Percentiles rank a stretch among this genome's conserved stretches.
Evolutionary conservation across 2,888 invertebrate species (phyloP).

Genomic region (Cremastobaeus sp.): DNA sequence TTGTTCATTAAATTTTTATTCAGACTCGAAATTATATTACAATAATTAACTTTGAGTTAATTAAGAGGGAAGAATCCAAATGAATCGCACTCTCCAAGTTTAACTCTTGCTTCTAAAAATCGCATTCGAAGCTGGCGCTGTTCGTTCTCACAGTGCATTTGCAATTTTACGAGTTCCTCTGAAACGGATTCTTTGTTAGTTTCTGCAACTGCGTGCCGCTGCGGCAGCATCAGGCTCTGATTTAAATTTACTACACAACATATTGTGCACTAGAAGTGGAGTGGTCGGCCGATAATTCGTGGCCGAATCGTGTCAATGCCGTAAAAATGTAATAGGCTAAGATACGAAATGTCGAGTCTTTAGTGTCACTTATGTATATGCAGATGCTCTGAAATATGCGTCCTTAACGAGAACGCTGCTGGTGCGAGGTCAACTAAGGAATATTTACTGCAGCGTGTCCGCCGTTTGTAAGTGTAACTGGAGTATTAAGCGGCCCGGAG

Average conservation of each 20-base stretch:
- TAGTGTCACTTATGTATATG: slow-evolving; percentile 42
- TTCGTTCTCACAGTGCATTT: too few species aligned
- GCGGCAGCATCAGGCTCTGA: not conserved
- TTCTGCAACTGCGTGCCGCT: not conserved
- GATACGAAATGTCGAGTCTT: slow-evolving; percentile 50
- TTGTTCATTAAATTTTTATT: too few species aligned
- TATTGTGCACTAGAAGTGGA: not conserved
- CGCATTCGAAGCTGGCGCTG: too few species aligned
- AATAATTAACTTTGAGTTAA: too few species aligned
- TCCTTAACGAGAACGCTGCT: slow-evolving; percentile 61
- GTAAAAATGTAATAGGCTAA: slow-evolving; percentile 37
- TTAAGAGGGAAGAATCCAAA: too few species aligned
- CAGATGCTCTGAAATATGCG: slow-evolving; percentile 61
- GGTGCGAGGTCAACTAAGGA: slow-evolving; percentile 60
- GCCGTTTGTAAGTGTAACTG: slow-evolving; percentile 45
- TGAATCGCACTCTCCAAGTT: too few species aligned
- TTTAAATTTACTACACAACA: slow-evolving; percentile 23
- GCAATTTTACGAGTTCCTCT: too few species aligned
- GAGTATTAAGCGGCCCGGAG: slow-evolving; percentile 20
- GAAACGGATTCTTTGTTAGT: too few species aligned
- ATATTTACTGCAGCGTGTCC: slow-evolving; percentile 53
- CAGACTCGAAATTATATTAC: too few species aligned
- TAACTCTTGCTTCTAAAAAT: too few species aligned
- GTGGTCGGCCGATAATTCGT: slow-evolving; percentile 20
- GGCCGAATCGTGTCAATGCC: slow-evolving; percentile 52